A percentile compares a stretch with the other conserved stretches of the same genome.
Conservation (phyloP, 2,113 vertebrate species). For the Cygnus atratus region DNA sequence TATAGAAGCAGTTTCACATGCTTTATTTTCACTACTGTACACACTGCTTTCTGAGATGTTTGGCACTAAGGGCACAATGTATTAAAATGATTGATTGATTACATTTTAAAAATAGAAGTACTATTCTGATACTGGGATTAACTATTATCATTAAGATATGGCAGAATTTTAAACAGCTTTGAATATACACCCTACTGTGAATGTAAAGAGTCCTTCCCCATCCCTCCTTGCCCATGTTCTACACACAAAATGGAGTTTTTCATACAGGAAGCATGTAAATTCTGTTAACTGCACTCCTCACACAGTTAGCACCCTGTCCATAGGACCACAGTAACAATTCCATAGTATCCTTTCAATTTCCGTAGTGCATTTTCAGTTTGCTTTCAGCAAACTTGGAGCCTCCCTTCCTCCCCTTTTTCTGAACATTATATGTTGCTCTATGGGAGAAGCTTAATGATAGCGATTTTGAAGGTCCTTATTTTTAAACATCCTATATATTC, state of each 20-base stretch:
- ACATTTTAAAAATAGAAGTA: constrained; percentile 59
- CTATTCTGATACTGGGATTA: constrained; percentile 49
- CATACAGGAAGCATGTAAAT: neutral
- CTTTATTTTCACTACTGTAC: neutral
- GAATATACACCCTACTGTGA: constrained; percentile 41
- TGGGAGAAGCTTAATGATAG: neutral
- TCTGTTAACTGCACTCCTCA: neutral
- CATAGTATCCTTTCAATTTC: neutral
- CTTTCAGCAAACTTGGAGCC: neutral
- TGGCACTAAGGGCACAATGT: constrained; percentile 13
- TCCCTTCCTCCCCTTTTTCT: neutral
- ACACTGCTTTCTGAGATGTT: constrained; percentile 4
- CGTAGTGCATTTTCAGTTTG: neutral
- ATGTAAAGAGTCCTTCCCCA: neutral
- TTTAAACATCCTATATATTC: neutral
- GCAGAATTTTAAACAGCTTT: constrained; percentile 48
- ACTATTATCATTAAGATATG: constrained; percentile 45
- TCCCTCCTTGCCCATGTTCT: neutral
- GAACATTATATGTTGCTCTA: neutral
- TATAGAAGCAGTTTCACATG: neutral
- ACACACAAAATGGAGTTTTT: neutral
- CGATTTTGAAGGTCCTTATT: neutral
- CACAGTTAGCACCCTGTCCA: neutral
- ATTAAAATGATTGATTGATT: constrained; percentile 61
- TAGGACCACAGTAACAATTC: neutral